Base-by-base conservation (phyloP, 2,113 vertebrate genomes). In the Forbesichthys agassizii region DNA sequence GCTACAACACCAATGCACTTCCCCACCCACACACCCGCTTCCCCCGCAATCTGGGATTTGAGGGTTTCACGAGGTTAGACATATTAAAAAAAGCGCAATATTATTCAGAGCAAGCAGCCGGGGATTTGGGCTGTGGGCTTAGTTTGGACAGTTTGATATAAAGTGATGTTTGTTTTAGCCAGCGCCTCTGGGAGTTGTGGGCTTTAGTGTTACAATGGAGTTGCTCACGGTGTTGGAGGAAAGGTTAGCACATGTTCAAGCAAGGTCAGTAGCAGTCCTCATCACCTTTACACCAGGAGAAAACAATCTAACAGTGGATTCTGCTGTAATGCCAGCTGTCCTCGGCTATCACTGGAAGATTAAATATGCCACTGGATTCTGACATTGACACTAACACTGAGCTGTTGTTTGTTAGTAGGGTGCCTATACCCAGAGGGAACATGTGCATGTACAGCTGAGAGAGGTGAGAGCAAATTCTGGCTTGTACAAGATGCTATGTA, bases 91-190 rank as follows among this genome's bases (percentile, higher is more conserved):
- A 66, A 47, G 46, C 11, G 56, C 54, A 64, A 58, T 11, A 48
- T 48, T 59, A 72, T 84, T 75, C 79, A 60, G 58, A 67, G 68
- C 36, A 59, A 2, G 14, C 73, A 67, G 18, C 9, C 1, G 61
- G 57, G 68, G 52, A 79, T 79, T 66, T 48, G 55, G 53, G 55
- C 64, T 46, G 60, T 74, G 58, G 64, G 64, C 46, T 73, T 70
- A 73, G 63, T 86, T 79, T 71, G 68, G 75, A 64, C 73, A 74
- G 64, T 72, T 77, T 79, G 65, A 85, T 76, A 55, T 69, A 69
- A 84, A 80, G 70, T 74, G 68, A 71, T 68, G 64, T 74, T 82
- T 77, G 76, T 81, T 79, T 27, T 62, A 66, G 42, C 52, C 62
- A 63, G 74, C 66, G 56, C 81, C 66, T 42, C 33, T 62, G 72